Evolutionary conservation across 2,888 invertebrate species (phyloP), one percentile per base, ranked within the genome.

Genomic region (Maniola hyperantus): DNA sequence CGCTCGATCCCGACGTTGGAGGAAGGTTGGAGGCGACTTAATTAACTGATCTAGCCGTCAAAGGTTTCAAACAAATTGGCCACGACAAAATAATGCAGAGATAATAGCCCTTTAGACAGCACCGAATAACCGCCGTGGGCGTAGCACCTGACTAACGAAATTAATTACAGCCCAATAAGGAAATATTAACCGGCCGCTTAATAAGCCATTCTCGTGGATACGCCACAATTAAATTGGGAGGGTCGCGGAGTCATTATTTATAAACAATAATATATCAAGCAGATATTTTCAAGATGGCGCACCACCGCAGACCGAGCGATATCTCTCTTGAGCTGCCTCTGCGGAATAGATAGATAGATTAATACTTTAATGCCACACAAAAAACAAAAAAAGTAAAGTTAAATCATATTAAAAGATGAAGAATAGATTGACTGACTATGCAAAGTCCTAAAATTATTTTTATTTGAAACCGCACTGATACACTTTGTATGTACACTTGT

Each of bases 241-340:
- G 91, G 91, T 85, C 85, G 83, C 79, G 71, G 78, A 83, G 85
- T 84, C 88, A 90, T 91, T 90, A 91, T 89, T 91, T 90, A 90
- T 87, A 90, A 91, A 91, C 91, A 91, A 91, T 91, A 91, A 91
- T 92, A 92, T 92, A 91, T 92, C 91, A 92, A 87, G 83, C 81
- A 84, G 89, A 90, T 91, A 88, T 89, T 87, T 89, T 84, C 91
- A 91, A 91, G 90, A 92, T 91, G 92, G 87, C 82, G 89, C 82
- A 73, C 73, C 73, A 78, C 89, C 88, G 84, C 88, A 85, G 75
- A 78, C 76, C 77, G 73, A 76, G 77, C 83, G 74, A 83, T 85
- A 83, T 82, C 78, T 85, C 83, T 81, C 79, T 71, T 68, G 72
- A 69, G 70, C 71, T 76, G 73, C 76, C 70, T 69, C 67, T 48